Conservation (phyloP, 30 jellyfish, hydroid and myxozoan genomes). For the Clytia hemisphaerica region DNA sequence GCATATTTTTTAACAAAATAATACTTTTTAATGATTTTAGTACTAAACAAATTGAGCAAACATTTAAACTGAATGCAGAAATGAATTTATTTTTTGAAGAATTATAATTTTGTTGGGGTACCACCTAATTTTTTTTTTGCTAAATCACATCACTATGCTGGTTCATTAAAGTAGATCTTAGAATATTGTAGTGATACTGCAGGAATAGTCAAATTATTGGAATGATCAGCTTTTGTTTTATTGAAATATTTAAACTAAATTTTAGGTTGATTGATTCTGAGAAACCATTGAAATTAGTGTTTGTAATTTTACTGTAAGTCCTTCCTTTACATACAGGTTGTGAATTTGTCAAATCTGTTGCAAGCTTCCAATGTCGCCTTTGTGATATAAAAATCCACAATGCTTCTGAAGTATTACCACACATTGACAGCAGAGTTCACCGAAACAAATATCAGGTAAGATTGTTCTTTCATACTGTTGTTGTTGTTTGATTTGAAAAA, state of each 20-base stretch:
- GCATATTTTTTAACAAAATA: no score
- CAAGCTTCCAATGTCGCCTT: conserved; percentile 75
- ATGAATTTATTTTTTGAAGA: no score
- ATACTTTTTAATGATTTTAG: no score
- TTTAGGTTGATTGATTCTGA: no score
- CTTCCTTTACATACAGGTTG: conserved; percentile 53
- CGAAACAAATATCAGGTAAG: conserved; percentile 62
- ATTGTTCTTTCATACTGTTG: neutral
- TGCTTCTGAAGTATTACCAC: conserved; percentile 69
- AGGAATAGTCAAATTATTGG: no score
- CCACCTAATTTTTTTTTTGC: no score
- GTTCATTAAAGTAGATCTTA: no score
- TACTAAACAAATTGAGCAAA: no score
- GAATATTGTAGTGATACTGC: no score
- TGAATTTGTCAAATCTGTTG: conserved; percentile 74
- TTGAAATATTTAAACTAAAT: neutral
- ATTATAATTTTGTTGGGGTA: no score
- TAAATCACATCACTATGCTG: no score
- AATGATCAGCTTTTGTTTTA: conserved; percentile 1
- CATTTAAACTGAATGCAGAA: no score
- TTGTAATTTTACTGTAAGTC: neutral
- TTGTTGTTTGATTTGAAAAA: neutral
- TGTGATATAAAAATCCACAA: conserved; percentile 41
- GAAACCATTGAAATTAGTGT: neutral
- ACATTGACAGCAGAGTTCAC: conserved; percentile 58